phyloP scores from a whole-genome alignment of 1,140 invertebrate genomes.

The Mercenaria mercenaria region DNA sequence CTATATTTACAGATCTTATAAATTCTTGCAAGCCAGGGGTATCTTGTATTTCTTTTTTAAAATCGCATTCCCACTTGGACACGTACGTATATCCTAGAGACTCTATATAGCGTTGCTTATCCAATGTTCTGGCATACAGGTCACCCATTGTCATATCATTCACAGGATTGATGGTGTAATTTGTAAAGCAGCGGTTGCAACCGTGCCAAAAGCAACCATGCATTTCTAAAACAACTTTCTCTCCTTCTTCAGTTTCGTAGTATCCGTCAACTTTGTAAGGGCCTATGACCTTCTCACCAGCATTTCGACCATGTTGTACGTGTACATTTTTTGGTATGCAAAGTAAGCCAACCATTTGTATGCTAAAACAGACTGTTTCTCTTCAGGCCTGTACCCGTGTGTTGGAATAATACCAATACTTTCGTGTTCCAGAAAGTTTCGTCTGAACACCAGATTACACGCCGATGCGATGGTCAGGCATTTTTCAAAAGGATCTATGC shows the following conservation, averaged over 20 bases:
- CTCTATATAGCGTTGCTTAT: slow-evolving; percentile 6
- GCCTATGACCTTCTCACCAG: background rate
- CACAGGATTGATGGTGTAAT: background rate
- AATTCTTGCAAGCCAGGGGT: background rate
- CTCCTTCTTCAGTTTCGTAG: background rate
- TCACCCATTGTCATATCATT: slow-evolving; percentile 53
- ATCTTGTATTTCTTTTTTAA: background rate
- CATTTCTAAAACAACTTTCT: slow-evolving; percentile 61
- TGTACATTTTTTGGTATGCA: background rate
- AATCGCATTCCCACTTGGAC: slow-evolving; percentile 5
- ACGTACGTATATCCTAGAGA: background rate
- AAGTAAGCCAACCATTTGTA: slow-evolving; percentile 1
- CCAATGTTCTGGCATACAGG: slow-evolving; percentile 16
- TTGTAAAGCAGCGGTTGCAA: slow-evolving; percentile 53
- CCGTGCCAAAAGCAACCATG: slow-evolving; percentile 70
- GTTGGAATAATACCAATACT: background rate
- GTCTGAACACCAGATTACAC: slow-evolving; percentile 11
- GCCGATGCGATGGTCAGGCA: slow-evolving; percentile 9
- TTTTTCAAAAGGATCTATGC: slow-evolving; percentile 11
- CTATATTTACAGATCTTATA: background rate
- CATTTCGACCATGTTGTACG: slow-evolving; percentile 46
- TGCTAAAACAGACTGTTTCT: background rate
- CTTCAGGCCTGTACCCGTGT: background rate
- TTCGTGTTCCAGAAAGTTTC: background rate
- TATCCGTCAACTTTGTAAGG: slow-evolving; percentile 49